phyloP scores from a whole-genome alignment of 2,888 invertebrate genomes.

The Criorhina ranunculi region DNA sequence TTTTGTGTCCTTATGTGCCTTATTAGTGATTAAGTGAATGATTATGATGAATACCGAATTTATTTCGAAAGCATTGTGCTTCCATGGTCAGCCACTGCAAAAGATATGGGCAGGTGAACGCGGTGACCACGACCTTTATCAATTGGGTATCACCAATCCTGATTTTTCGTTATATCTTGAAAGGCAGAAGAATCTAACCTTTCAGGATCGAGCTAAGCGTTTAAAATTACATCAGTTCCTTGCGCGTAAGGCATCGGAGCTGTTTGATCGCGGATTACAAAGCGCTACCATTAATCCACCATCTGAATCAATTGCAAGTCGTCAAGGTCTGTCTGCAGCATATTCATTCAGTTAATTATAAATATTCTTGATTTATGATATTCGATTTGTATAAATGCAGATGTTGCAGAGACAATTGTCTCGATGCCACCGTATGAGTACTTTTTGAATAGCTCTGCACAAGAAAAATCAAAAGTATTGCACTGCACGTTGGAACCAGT shows the following conservation, averaged over 20 bases:
- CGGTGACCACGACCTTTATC: slow-evolving; percentile 90
- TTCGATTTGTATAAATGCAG: slow-evolving; percentile 37
- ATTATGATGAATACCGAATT: slow-evolving; percentile 81
- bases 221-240: slow-evolving; percentile 94
- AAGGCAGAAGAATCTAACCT: slow-evolving; percentile 91
- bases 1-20: slow-evolving; percentile 35
- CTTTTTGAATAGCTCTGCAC: slow-evolving; percentile 87
- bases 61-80: slow-evolving; percentile 90
- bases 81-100: slow-evolving; percentile 94
- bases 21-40: slow-evolving; percentile 43
- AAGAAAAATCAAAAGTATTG: slow-evolving; percentile 91
- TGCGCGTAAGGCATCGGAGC: slow-evolving; percentile 91
- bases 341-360: background rate
- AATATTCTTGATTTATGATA: background rate
- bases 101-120: slow-evolving; percentile 95
- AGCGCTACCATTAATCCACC: slow-evolving; percentile 83
- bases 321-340: slow-evolving; percentile 63
- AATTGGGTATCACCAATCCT: slow-evolving; percentile 87
- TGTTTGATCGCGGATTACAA: slow-evolving; percentile 87
- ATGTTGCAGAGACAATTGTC: slow-evolving; percentile 74
- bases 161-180: slow-evolving; percentile 92
- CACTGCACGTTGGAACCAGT: slow-evolving; percentile 91
- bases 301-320: slow-evolving; percentile 30
- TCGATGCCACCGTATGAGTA: slow-evolving; percentile 93
- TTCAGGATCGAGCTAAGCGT: slow-evolving; percentile 93